phyloP scores from a whole-genome alignment of 2,113 vertebrate species.

The Varanus salvator region DNA sequence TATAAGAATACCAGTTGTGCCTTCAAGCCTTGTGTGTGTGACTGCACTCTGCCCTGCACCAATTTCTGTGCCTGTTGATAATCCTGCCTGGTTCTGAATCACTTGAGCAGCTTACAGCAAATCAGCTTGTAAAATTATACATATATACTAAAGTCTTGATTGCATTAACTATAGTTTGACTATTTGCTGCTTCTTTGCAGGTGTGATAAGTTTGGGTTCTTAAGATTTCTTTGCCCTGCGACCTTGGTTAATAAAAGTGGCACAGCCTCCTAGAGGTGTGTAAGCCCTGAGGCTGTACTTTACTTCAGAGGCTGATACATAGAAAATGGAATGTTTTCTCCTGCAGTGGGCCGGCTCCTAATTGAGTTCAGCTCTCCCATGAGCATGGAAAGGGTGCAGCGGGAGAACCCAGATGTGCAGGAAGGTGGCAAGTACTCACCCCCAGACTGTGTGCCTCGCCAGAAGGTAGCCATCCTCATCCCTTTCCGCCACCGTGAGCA shows the following conservation, averaged over 20 bases:
- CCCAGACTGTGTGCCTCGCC: constrained; percentile 87
- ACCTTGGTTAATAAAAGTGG: not conserved
- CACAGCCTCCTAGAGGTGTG: not conserved
- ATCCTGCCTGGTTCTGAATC: not conserved
- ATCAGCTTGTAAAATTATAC: not conserved
- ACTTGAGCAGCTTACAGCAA: not conserved
- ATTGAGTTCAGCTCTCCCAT: constrained; percentile 98
- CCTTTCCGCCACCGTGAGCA: constrained; percentile 97
- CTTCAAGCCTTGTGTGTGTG: not conserved
- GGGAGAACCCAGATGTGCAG: constrained; percentile 94
- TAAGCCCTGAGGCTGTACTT: not conserved
- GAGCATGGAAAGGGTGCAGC: constrained; percentile 97
- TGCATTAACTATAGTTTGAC: not conserved
- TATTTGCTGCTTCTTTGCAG: not conserved
- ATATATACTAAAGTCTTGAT: not conserved
- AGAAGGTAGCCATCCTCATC: constrained; percentile 98
- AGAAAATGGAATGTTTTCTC: constrained; percentile 53
- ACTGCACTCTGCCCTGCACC: not conserved
- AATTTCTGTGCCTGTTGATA: not conserved
- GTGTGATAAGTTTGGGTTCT: accelerated
- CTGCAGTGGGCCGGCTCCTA: constrained; percentile 92
- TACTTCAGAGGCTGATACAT: constrained; percentile 13
- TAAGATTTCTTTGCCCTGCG: not conserved
- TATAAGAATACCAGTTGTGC: not conserved
- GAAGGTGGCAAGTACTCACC: constrained; percentile 93